Conservation (phyloP, 2,113 vertebrate genomes). For the Plestiodon gilberti region DNA sequence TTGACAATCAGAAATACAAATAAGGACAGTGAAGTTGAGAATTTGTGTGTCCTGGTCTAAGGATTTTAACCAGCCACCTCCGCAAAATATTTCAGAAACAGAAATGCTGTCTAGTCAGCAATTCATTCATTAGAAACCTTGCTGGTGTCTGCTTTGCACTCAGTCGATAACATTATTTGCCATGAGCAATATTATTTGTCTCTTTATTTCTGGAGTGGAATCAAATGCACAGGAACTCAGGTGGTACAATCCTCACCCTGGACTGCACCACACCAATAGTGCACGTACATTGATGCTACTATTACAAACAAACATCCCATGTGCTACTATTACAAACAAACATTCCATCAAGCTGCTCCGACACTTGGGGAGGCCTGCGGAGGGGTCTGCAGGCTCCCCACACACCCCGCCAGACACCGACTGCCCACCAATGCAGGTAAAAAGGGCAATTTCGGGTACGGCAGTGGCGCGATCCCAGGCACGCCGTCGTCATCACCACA, state of each 20-base stretch:
- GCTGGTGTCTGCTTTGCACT: slow-evolving; percentile 1
- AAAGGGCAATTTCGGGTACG: too few species aligned
- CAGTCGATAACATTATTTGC: not conserved
- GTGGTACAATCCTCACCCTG: not conserved
- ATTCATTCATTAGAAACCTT: slow-evolving; percentile 50
- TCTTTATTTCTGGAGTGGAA: not conserved
- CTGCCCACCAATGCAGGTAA: too few species aligned
- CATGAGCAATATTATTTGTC: not conserved
- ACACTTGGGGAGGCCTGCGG: too few species aligned
- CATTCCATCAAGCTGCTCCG: too few species aligned
- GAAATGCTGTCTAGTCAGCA: slow-evolving; percentile 45
- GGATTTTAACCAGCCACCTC: slow-evolving; percentile 25
- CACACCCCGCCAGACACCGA: too few species aligned
- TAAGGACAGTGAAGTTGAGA: slow-evolving; percentile 15
- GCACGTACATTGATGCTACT: too few species aligned
- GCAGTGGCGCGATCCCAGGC: too few species aligned
- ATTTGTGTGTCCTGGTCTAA: not conserved
- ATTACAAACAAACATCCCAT: too few species aligned
- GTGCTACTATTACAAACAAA: too few species aligned
- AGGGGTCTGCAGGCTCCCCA: too few species aligned
- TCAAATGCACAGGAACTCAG: not conserved
- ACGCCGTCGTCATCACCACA: too few species aligned
- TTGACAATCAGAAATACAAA: not conserved
- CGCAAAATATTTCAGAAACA: slow-evolving; percentile 8
- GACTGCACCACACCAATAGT: not conserved